Evolutionary conservation across 2,888 invertebrate species (phyloP).

Genomic region (Tenthredo livida): DNA sequence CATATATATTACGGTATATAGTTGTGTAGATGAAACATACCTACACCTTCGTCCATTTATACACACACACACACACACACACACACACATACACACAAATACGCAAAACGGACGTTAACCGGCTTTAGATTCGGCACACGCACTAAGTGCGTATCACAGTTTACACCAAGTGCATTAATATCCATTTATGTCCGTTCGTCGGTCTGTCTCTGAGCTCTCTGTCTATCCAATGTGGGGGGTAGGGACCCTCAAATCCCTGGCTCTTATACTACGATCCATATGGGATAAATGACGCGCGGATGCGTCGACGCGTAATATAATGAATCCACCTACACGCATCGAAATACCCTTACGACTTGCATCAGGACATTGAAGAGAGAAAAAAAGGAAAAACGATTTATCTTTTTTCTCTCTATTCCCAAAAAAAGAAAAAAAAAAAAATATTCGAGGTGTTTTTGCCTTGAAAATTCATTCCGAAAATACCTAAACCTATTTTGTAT

Average conservation of each 20-base stretch:
- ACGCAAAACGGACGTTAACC: not conserved
- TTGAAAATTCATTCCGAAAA: not conserved
- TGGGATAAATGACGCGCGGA: slow-evolving; percentile 20
- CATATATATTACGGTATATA: not conserved
- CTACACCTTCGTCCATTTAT: not conserved
- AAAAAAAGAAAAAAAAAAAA: not conserved
- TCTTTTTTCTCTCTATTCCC: not conserved
- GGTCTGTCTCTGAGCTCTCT: not conserved
- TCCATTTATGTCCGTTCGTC: slow-evolving; percentile 61
- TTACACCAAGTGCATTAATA: slow-evolving; percentile 68
- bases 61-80: not conserved
- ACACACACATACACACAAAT: not conserved
- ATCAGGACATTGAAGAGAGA: not conserved
- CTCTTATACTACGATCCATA: not conserved
- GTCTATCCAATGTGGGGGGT: not conserved
- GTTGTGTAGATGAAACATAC: not conserved
- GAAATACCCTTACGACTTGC: not conserved
- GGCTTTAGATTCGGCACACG: not conserved
- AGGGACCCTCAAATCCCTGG: slow-evolving; percentile 7
- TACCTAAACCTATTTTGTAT: not conserved
- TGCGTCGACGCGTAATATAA: slow-evolving; percentile 21
- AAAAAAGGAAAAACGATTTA: not conserved
- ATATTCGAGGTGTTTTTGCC: not conserved
- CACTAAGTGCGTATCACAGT: slow-evolving; percentile 11
- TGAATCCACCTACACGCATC: not conserved